Evolutionary conservation across 2,113 vertebrate species (phyloP).

Genomic region (Fulica atra): DNA sequence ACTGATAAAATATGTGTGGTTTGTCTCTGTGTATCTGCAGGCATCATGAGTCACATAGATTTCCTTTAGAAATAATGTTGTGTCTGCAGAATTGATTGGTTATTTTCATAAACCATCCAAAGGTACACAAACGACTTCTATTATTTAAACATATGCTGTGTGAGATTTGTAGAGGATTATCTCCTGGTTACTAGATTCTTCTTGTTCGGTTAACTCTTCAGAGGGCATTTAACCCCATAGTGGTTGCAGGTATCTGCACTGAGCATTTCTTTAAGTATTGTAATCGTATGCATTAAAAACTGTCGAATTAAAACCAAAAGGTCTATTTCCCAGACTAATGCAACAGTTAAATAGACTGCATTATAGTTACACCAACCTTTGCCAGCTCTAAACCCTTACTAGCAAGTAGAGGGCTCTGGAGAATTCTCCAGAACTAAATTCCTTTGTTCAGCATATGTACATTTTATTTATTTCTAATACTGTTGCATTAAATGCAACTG

Average conservation of each 20-base stretch:
- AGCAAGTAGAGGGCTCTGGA: background rate
- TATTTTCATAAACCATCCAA: constrained; percentile 84
- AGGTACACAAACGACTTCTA: constrained; percentile 79
- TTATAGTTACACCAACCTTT: background rate
- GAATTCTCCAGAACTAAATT: background rate
- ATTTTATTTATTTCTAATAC: background rate
- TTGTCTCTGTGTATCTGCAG: constrained; percentile 83
- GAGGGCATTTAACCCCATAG: constrained; percentile 32
- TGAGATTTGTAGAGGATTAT: constrained; percentile 73
- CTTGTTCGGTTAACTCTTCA: constrained; percentile 62
- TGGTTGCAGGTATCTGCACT: background rate
- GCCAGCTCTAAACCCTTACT: background rate
- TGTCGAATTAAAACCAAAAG: background rate
- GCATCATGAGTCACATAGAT: constrained; percentile 86
- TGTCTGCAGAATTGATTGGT: constrained; percentile 87
- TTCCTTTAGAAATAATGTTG: constrained; percentile 89
- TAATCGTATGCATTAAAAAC: background rate
- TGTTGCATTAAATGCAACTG: background rate
- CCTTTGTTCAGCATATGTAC: background rate
- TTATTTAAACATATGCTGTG: constrained; percentile 76
- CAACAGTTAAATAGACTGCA: background rate
- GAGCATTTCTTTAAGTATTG: background rate
- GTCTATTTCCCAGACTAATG: background rate
- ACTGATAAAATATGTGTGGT: constrained; percentile 88
- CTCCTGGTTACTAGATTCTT: constrained; percentile 43